Conservation (phyloP, 2,888 invertebrate species). For the Lobophora halterata region DNA sequence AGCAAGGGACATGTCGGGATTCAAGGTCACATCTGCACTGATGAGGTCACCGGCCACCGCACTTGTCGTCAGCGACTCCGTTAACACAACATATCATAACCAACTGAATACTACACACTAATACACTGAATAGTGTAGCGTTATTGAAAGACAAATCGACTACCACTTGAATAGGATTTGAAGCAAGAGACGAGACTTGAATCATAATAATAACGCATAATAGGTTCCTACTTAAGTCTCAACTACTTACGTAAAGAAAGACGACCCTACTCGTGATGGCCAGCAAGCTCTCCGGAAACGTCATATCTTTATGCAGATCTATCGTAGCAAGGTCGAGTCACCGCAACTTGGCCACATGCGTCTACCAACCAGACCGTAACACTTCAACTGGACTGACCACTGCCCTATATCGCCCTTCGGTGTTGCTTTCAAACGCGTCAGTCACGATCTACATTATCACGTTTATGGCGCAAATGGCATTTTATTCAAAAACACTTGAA, state of each 20-base stretch:
- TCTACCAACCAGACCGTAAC: conserved; percentile 30
- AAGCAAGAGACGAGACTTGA: conserved; percentile 18
- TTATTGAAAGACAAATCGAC: conserved; percentile 24
- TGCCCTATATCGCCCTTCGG: conserved; percentile 22
- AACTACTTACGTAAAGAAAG: conserved; percentile 49
- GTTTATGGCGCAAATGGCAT: conserved; percentile 26
- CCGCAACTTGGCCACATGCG: conserved; percentile 36
- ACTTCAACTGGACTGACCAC: conserved; percentile 33
- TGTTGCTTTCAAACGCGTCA: conserved; percentile 36
- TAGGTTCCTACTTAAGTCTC: too few relatives aligned
- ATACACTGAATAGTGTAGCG: conserved; percentile 21
- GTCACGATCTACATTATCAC: conserved; percentile 40
- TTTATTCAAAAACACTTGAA: conserved; percentile 28
- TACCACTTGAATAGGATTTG: conserved; percentile 12
- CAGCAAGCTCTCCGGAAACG: conserved; percentile 50
- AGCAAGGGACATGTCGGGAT: conserved; percentile 33
- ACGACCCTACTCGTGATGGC: conserved; percentile 42
- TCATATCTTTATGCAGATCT: conserved; percentile 43
- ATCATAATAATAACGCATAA: conserved; percentile 26
- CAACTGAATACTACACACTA: conserved; percentile 46
- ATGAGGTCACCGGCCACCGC: conserved; percentile 48
- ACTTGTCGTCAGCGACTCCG: conserved; percentile 28
- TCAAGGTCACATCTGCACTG: conserved; percentile 31
- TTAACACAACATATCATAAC: conserved; percentile 53
- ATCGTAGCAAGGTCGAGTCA: conserved; percentile 47